Evolutionary conservation across 2,888 invertebrate species (phyloP).

Genomic region (Biston betularia): DNA sequence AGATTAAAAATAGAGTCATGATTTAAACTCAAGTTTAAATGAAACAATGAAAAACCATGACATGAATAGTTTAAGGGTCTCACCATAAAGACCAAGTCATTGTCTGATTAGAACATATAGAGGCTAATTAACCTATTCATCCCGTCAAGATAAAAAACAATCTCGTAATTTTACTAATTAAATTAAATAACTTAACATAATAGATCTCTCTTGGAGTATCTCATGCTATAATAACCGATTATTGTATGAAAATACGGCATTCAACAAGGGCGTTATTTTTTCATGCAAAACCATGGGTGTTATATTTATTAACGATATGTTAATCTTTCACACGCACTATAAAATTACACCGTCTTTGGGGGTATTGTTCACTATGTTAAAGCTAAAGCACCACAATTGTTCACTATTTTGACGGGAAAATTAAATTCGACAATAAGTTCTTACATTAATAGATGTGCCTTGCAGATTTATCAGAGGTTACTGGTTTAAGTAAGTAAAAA

Average conservation of each 20-base stretch:
- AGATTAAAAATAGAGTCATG: neutral
- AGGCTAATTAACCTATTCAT: conserved; percentile 23
- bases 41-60: conserved; percentile 19
- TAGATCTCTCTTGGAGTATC: conserved; percentile 8
- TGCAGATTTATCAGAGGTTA: too few relatives aligned
- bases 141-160: conserved; percentile 19
- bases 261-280: conserved; percentile 19
- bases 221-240: conserved; percentile 22
- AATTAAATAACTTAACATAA: conserved; percentile 19
- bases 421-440: neutral
- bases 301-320: conserved; percentile 31
- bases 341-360: conserved; percentile 16
- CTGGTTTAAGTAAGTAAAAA: too few relatives aligned
- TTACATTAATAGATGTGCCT: too few relatives aligned
- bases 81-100: conserved; percentile 29
- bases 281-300: conserved; percentile 13
- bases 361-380: conserved; percentile 9
- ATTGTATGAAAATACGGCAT: conserved; percentile 19
- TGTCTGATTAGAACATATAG: conserved; percentile 9
- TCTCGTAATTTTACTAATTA: conserved; percentile 27
- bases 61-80: conserved; percentile 25
- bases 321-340: conserved; percentile 32
- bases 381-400: neutral
- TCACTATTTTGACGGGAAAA: neutral
- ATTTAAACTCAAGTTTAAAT: neutral